Percentiles rank a stretch among this genome's conserved stretches.
phyloP scores from a whole-genome alignment of 2,113 vertebrate genomes.

The Atractosteus spatula region DNA sequence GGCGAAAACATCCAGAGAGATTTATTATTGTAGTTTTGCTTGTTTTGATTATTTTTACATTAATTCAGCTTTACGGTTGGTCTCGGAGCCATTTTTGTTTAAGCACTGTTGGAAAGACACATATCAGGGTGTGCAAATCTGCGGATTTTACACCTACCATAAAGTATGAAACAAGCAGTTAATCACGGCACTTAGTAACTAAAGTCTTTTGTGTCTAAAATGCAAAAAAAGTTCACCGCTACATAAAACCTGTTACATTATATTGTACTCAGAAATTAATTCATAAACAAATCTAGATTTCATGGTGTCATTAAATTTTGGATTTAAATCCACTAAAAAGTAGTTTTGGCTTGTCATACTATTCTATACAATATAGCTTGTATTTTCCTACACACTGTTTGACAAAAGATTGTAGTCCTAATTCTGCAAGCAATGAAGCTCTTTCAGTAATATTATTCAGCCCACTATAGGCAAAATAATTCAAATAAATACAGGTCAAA shows the following conservation, averaged over 20 bases:
- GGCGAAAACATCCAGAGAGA: background rate
- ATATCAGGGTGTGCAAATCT: slow-evolving; percentile 10
- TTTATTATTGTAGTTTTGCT: background rate
- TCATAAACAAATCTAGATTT: too few relatives aligned
- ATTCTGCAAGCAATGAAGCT: too few relatives aligned
- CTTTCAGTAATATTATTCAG: too few relatives aligned
- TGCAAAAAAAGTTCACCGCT: too few relatives aligned
- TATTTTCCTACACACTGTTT: too few relatives aligned
- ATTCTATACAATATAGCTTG: too few relatives aligned
- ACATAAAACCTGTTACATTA: too few relatives aligned
- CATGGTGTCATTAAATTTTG: too few relatives aligned
- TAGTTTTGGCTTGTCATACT: background rate
- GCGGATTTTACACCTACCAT: slow-evolving; percentile 6
- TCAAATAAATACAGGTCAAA: too few relatives aligned
- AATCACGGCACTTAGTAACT: slow-evolving; percentile 4
- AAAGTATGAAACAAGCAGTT: slow-evolving; percentile 9
- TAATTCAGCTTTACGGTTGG: background rate
- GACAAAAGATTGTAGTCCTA: too few relatives aligned
- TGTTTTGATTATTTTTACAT: slow-evolving; percentile 9
- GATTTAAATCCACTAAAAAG: background rate
- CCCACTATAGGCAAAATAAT: too few relatives aligned
- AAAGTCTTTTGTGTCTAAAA: background rate
- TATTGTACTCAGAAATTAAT: too few relatives aligned
- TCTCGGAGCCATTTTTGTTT: background rate
- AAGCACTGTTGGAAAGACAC: slow-evolving; percentile 15